Evolutionary conservation across 2,797 vertebrate species (phyloP).

Genomic region (Catostomus latipinnis): DNA sequence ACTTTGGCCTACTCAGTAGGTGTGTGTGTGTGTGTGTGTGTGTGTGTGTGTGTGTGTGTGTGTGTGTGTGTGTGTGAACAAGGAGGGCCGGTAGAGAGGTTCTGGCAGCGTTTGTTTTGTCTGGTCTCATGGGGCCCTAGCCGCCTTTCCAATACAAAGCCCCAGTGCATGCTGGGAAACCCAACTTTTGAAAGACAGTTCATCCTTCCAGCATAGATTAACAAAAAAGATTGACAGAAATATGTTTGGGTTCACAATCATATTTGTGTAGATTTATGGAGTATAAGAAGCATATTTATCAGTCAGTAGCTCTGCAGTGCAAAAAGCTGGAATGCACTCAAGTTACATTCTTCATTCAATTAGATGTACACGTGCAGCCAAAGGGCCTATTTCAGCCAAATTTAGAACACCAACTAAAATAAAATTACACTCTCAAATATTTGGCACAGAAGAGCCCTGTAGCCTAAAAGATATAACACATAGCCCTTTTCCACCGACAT

Average conservation of each 20-base stretch:
- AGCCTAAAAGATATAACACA: conserved; percentile 33
- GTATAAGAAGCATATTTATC: conserved; percentile 9
- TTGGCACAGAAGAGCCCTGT: conserved; percentile 52
- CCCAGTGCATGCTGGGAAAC: conserved; percentile 63
- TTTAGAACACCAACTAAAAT: conserved; percentile 38
- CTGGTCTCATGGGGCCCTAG: conserved; percentile 76
- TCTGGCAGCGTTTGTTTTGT: conserved; percentile 77
- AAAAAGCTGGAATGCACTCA: conserved; percentile 9
- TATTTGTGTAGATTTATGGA: conserved; percentile 10
- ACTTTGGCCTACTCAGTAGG: conserved; percentile 82
- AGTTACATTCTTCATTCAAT: conserved; percentile 22
- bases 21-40: background rate
- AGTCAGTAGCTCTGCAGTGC: conserved; percentile 1
- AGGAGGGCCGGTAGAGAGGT: conserved; percentile 32
- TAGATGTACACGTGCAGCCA: conserved; percentile 8
- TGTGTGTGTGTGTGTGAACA: conserved; percentile 32
- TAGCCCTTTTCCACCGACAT: no score
- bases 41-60: conserved; percentile 7
- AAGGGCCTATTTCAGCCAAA: conserved; percentile 19
- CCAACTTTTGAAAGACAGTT: conserved; percentile 60
- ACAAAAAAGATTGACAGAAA: background rate
- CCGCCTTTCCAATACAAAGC: conserved; percentile 69
- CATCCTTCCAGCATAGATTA: conserved; percentile 18
- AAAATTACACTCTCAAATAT: conserved; percentile 23
- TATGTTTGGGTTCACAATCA: background rate